Base-by-base conservation (phyloP, 1,140 invertebrate species). In the Scaptomyza graminum region DNA sequence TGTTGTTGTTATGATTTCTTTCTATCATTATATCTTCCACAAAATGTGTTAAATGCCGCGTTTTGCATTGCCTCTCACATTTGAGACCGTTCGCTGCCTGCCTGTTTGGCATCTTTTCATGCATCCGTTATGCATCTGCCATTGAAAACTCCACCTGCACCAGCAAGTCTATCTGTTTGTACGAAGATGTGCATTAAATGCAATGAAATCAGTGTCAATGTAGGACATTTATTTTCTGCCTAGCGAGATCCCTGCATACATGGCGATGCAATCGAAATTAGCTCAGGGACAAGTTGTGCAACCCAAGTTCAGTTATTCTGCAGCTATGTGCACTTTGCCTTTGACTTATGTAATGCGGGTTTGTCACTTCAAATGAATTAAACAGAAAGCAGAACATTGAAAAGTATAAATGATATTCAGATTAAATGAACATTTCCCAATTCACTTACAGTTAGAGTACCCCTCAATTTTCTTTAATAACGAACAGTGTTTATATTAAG, bases 141-240 rank as follows among this genome's bases (percentile, higher is more conserved):
- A 80, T 84, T 85, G 81, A 84, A 85, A 76, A 31, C 57, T 41
- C 7, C 25, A 25, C n/a, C 18, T 22, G 18, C 18, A 22, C 18
- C 2, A 22, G 18, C 18, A 11, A 25, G 16, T 12, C 49, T n/a
- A 16, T 9, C 49, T 28, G 31, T 34, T 34, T 8, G 31, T 34
- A 9, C 9, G n/a, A n/a, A n/a, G 31, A 34, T 9, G 37, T 12
- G 4, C 75, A 64, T 60, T 67, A 61, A 44, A 74, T 76, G 79
- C 70, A 87, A 88, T 87, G 64, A 87, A 87, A 87, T 88, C 83
- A 87, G 82, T 87, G 82, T 87, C 82, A 87, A 88, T 87, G 83
- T 79, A 34, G 31, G 64, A 85, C 77, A 77, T 84, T 77, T 64
- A 55, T 64, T 84, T 84, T 69, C 7, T 8, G 7, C 31, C 22